These are phyloP conservation scores for Harpalus rufipes DNA, from an alignment of 2,888 invertebrate genomes.

Conservation along the genomic window DNA sequence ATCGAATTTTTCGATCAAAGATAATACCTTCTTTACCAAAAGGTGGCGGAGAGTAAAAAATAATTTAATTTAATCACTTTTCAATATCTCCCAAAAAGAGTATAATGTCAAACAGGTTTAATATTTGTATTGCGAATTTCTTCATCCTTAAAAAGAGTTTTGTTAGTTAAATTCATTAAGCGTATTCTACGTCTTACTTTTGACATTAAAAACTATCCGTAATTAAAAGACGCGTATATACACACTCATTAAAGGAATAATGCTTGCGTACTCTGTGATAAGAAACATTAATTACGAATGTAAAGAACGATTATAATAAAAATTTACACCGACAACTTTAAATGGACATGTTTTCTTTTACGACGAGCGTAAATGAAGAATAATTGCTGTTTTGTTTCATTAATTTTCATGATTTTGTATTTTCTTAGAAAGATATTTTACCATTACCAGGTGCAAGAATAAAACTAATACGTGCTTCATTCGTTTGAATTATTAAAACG, in stretches of 20 bases:
- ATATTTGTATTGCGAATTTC: no score
- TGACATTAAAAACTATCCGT: constrained; percentile 16
- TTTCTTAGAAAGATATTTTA: background rate
- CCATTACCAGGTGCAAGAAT: background rate
- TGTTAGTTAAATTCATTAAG: background rate
- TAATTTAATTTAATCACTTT: no score
- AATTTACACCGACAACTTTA: background rate
- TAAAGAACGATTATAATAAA: constrained; percentile 40
- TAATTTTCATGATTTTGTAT: constrained; percentile 1
- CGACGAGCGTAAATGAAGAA: background rate
- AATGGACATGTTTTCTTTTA: constrained; percentile 23
- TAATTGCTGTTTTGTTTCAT: constrained; percentile 20
- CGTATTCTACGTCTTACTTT: background rate
- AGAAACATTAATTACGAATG: constrained; percentile 33
- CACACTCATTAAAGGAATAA: constrained; percentile 21
- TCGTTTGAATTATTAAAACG: no score
- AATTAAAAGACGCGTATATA: constrained; percentile 9
- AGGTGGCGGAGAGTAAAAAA: no score
- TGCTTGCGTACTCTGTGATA: constrained; percentile 13
- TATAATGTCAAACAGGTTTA: no score
- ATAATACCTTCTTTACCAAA: no score
- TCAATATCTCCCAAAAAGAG: no score
- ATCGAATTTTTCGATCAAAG: no score
- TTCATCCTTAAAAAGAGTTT: background rate
- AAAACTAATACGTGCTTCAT: no score